phyloP scores from a whole-genome alignment of 2,888 invertebrate species.

The Pseudococcus longispinus region DNA sequence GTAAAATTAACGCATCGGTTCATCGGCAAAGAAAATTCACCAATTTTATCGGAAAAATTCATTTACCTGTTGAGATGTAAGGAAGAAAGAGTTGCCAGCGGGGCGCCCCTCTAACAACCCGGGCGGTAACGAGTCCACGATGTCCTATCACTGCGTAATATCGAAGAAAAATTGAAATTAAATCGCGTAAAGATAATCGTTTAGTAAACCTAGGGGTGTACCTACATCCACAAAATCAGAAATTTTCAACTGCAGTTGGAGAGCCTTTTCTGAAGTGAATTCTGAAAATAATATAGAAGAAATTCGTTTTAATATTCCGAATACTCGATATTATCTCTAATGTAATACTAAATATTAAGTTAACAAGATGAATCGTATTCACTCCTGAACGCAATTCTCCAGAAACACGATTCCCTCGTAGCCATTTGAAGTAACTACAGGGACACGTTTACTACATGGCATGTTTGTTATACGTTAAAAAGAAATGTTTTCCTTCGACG shows the following conservation, averaged over 20 bases:
- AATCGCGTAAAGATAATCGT: not conserved
- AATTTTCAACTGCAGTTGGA: constrained; percentile 28
- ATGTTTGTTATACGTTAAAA: no score
- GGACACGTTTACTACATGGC: no score
- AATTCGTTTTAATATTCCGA: not conserved
- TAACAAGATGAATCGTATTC: not conserved
- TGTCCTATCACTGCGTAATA: constrained; percentile 59
- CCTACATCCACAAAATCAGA: constrained; percentile 49
- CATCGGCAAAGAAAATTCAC: not conserved
- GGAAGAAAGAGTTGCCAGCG: constrained; percentile 61
- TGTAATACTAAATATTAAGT: not conserved
- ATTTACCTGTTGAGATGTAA: constrained; percentile 61
- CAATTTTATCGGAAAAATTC: not conserved
- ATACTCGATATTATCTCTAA: not conserved
- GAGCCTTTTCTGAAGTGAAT: not conserved
- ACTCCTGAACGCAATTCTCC: not conserved
- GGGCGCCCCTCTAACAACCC: constrained; percentile 62
- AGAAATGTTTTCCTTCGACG: no score
- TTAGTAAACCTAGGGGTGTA: not conserved
- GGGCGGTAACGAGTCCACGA: constrained; percentile 62
- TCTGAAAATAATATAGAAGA: not conserved
- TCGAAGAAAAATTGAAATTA: not conserved
- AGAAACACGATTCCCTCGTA: no score
- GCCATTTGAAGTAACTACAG: no score
- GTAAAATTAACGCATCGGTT: not conserved